These are phyloP conservation scores for Stigmatopora argus DNA, from an alignment of 2,113 vertebrate species.

Conservation along the genomic window DNA sequence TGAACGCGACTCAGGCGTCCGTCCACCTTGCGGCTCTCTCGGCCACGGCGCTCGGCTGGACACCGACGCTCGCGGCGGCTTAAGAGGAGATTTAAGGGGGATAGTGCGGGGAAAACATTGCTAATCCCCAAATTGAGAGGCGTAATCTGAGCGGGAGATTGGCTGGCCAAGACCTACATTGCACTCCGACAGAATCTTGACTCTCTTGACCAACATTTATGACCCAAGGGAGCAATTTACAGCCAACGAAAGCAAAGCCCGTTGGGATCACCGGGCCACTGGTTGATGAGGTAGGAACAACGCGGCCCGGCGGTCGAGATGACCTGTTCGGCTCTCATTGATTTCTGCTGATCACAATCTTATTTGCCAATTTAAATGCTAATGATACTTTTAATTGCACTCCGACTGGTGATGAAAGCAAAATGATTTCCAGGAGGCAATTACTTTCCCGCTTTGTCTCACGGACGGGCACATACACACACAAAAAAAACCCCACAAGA, in stretches of 20 bases:
- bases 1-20: conserved; percentile 36
- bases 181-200: conserved; percentile 38
- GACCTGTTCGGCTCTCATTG: conserved; percentile 58
- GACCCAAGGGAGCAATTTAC: conserved; percentile 9
- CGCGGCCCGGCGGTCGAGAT: conserved; percentile 21
- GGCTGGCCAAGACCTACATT: conserved; percentile 52
- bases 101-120: conserved; percentile 68
- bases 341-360: conserved; percentile 73
- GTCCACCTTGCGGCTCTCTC: conserved; percentile 63
- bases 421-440: conserved; percentile 67
- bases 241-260: conserved; percentile 12
- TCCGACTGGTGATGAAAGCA: conserved; percentile 49
- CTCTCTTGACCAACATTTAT: conserved; percentile 23
- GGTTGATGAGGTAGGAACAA: not conserved
- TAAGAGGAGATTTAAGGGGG: conserved; percentile 66
- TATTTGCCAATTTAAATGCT: conserved; percentile 76
- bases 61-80: conserved; percentile 68
- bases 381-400: conserved; percentile 75
- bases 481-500: conserved; percentile 34
- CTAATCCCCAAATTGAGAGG: conserved; percentile 71
- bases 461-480: conserved; percentile 13
- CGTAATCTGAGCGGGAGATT: conserved; percentile 65
- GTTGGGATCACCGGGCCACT: conserved; percentile 20
- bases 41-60: conserved; percentile 53
- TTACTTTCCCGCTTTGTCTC: conserved; percentile 64